Evolutionary conservation across 2,797 vertebrate genomes (phyloP).

Genomic region (Limnodromus scolopaceus): DNA sequence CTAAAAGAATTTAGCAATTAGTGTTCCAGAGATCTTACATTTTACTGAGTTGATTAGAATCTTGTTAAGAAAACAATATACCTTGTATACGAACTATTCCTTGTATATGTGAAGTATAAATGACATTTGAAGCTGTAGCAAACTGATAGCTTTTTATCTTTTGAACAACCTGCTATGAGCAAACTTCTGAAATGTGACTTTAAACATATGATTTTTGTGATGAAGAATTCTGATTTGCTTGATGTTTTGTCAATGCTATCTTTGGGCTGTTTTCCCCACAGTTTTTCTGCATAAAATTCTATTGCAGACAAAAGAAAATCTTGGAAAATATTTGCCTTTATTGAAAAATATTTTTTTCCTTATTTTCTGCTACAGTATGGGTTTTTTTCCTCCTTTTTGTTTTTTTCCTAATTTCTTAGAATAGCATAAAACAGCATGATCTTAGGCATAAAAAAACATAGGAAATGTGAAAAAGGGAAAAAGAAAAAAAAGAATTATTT

Average conservation of each 20-base stretch:
- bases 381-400: accelerated
- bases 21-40: background rate
- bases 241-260: background rate
- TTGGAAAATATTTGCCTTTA: background rate
- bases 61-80: background rate
- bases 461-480: background rate
- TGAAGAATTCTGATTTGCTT: background rate
- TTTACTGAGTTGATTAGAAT: background rate
- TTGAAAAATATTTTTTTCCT: background rate
- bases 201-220: background rate
- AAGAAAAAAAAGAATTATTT: background rate
- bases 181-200: background rate
- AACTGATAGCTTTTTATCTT: background rate
- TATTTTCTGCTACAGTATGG: background rate
- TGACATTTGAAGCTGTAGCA: background rate
- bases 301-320: background rate
- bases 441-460: background rate
- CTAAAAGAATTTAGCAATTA: constrained; percentile 3
- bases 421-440: background rate
- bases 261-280: background rate
- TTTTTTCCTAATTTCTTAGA: background rate
- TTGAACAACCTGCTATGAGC: background rate
- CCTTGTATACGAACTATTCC: background rate
- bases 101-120: background rate
- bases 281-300: background rate